These are phyloP conservation scores for Lathamus discolor DNA, from an alignment of 2,113 vertebrate genomes.

Conservation along the genomic window DNA sequence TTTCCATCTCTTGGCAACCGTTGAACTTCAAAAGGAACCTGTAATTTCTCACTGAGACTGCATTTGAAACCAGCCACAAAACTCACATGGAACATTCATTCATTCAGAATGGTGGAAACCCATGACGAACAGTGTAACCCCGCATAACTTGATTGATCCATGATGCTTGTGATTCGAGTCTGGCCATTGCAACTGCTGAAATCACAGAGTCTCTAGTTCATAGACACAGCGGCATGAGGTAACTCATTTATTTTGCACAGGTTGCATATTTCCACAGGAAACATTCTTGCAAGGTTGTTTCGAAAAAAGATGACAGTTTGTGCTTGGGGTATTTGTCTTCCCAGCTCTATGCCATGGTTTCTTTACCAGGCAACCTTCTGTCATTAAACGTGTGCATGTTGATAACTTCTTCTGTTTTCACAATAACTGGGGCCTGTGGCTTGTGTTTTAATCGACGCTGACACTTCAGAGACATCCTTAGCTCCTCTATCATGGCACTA, in stretches of 20 bases:
- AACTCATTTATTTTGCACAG: constrained; percentile 94
- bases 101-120: constrained; percentile 78
- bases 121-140: constrained; percentile 78
- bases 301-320: constrained; percentile 85
- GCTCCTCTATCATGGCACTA: constrained; percentile 96
- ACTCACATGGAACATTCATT: constrained; percentile 77
- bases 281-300: constrained; percentile 92
- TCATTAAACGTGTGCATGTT: constrained; percentile 99
- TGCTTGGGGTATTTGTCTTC: constrained; percentile 82
- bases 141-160: constrained; percentile 76
- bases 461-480: constrained; percentile 97
- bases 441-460: constrained; percentile 97
- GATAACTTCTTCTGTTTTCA: constrained; percentile 99
- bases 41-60: constrained; percentile 75
- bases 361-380: constrained; percentile 98
- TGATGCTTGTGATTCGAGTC: constrained; percentile 79
- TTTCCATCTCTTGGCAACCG: constrained; percentile 63
- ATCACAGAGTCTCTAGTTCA: constrained; percentile 85
- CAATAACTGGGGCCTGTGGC: constrained; percentile 92
- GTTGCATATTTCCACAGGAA: constrained; percentile 99
- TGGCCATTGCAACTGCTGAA: constrained; percentile 79
- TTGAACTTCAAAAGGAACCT: constrained; percentile 76
- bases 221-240: constrained; percentile 92
- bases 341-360: constrained; percentile 95
- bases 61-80: constrained; percentile 82